These are phyloP conservation scores for Neoscelio sp. DNA, from an alignment of 2,888 invertebrate species.

Conservation along the genomic window DNA sequence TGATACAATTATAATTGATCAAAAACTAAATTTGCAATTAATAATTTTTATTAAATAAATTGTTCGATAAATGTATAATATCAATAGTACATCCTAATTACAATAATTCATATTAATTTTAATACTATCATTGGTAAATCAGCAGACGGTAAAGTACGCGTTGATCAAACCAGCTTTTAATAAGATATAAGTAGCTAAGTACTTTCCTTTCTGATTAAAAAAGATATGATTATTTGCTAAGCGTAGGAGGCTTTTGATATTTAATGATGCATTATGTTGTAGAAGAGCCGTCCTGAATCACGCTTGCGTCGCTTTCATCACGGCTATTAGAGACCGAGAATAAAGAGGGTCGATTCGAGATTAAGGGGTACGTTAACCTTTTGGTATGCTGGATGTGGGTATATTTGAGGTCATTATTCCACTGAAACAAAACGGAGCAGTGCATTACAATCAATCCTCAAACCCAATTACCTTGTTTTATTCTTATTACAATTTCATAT, in stretches of 20 bases:
- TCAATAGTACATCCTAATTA: too few relatives aligned
- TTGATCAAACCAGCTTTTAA: slow-evolving; percentile 33
- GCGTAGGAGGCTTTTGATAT: slow-evolving; percentile 53
- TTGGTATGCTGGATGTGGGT: slow-evolving; percentile 19
- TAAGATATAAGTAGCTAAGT: slow-evolving; percentile 30
- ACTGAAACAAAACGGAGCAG: slow-evolving; percentile 21
- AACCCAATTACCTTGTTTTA: not conserved
- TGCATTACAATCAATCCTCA: not conserved
- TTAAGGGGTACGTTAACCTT: slow-evolving; percentile 65
- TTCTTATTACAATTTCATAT: too few relatives aligned
- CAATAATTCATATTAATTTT: not conserved
- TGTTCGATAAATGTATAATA: too few relatives aligned
- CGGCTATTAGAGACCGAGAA: slow-evolving; percentile 56
- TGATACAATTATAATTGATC: too few relatives aligned
- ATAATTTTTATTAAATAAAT: too few relatives aligned
- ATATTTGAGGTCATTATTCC: slow-evolving; percentile 43
- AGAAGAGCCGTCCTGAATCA: slow-evolving; percentile 42
- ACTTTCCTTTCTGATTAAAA: slow-evolving; percentile 50
- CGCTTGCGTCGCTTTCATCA: slow-evolving; percentile 57
- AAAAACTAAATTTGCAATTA: too few relatives aligned
- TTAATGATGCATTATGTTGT: slow-evolving; percentile 61
- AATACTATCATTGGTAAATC: not conserved
- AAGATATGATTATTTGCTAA: slow-evolving; percentile 34
- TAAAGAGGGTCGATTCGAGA: slow-evolving; percentile 66
- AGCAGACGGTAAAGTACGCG: slow-evolving; percentile 13